Evolutionary conservation across 2,888 invertebrate genomes (phyloP), one percentile per base, ranked within the genome.

Genomic region (Coelopa pilipes): DNA sequence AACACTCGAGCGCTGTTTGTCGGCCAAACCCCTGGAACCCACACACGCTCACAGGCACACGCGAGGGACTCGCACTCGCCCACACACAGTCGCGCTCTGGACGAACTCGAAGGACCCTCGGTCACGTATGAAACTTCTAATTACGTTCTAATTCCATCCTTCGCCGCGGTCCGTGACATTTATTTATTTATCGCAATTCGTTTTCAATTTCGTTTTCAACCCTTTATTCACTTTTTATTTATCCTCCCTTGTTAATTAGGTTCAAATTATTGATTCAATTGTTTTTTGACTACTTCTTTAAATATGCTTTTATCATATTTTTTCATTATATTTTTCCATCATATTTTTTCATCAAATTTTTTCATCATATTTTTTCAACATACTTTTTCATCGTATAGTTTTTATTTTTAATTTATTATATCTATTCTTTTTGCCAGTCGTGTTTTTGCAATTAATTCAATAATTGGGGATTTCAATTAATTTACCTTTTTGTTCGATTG

Each of bases 101-200:
- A 2, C 19, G 5, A 3, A 59, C 24, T 13, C 57, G 24, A 59
- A 59, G 57, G 21, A 59, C 57, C 13, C 57, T 59, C 21, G 4
- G 57, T 19, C 19, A 13, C 46, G 65, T 65, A 46, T 46, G 19
- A 65, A 34, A 46, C 46, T 47, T 47, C 65, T 65, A 65, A 65
- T 65, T 65, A 65, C 45, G 46, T 65, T 65, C 46, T 65, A 65
- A 65, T 65, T 65, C n/a, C 19, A 17, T 65, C 13, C 11, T 65
- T 65, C 46, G 45, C 19, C 12, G 47, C 10, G 9, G 34, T 7
- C 7, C 34, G 34, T 34, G n/a, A 34, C 11, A 9, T 62, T 34
- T 17, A 2, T 59, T 13, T 59, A 2, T 59, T 10, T 4, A 17
- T 15, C 17, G 19, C 24, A 1, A 10, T 19, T 21, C 12, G 3